phyloP scores from a whole-genome alignment of 2,888 invertebrate genomes.

The Drosophila pseudotakahashii region DNA sequence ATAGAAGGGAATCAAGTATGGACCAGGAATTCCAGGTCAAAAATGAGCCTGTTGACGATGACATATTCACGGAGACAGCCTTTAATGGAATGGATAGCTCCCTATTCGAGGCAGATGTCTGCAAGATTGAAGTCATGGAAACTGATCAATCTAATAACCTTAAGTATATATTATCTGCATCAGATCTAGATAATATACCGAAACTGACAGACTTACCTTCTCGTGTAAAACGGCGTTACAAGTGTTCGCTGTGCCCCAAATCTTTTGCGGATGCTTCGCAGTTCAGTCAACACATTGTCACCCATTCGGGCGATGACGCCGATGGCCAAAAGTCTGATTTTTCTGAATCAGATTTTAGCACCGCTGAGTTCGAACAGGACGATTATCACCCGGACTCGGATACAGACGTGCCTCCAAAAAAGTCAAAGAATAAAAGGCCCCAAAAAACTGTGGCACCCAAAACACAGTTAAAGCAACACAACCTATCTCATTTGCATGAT shows the following conservation, averaged over 20 bases:
- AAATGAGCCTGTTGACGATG: constrained; percentile 2
- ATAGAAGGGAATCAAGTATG: background rate
- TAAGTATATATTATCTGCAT: background rate
- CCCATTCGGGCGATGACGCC: background rate
- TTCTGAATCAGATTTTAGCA: background rate
- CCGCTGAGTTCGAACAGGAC: background rate
- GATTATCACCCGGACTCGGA: background rate
- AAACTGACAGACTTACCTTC: background rate
- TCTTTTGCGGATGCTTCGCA: background rate
- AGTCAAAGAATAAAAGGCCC: background rate
- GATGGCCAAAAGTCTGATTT: background rate
- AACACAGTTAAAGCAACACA: background rate
- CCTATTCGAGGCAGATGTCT: background rate
- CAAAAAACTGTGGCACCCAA: background rate
- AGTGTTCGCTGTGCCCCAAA: constrained; percentile 2
- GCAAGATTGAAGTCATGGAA: background rate
- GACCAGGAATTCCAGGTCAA: background rate
- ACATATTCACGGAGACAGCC: background rate
- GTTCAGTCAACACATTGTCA: constrained; percentile 2
- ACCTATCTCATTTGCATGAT: background rate
- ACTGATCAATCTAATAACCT: background rate
- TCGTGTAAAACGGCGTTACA: background rate
- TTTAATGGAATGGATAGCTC: background rate
- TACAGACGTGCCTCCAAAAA: background rate
- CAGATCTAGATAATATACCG: background rate